These are phyloP conservation scores for Dasysyrphus tricinctus DNA, from an alignment of 2,888 invertebrate genomes.

Conservation along the genomic window DNA sequence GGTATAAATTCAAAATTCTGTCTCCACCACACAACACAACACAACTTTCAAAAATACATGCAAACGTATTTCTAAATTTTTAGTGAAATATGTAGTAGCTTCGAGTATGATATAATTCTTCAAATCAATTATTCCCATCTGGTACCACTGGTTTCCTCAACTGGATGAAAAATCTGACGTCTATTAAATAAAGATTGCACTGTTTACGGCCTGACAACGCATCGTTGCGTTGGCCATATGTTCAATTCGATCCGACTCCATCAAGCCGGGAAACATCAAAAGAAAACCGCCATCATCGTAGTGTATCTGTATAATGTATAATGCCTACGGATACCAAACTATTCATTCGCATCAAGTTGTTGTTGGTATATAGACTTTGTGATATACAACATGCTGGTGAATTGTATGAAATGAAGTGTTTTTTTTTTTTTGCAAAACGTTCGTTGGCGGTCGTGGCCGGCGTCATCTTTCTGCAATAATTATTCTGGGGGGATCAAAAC, in stretches of 20 bases:
- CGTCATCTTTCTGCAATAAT: constrained; percentile 54
- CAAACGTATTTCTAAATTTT: too few species aligned
- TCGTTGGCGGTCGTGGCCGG: constrained; percentile 2
- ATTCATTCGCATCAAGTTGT: constrained; percentile 64
- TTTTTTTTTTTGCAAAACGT: constrained; percentile 22
- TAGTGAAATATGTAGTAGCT: too few species aligned
- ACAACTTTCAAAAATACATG: too few species aligned
- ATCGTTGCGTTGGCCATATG: constrained; percentile 69
- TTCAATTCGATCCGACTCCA: constrained; percentile 12
- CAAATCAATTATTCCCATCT: background rate
- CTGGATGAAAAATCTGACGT: constrained; percentile 57
- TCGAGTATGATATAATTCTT: background rate
- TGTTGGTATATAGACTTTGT: constrained; percentile 37
- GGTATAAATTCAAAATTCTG: too few species aligned
- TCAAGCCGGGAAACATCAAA: constrained; percentile 55
- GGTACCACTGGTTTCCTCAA: constrained; percentile 2
- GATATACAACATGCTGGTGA: background rate
- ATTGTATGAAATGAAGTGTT: constrained; percentile 7
- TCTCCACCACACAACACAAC: too few species aligned
- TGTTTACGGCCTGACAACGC: constrained; percentile 71
- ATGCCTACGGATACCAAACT: constrained; percentile 62
- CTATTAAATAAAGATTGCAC: constrained; percentile 75
- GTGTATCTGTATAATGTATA: background rate
- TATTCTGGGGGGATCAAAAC: constrained; percentile 55
- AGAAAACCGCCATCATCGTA: constrained; percentile 52